Base-by-base conservation (phyloP, 1,140 invertebrate genomes). In the Matsumurasca onukii region DNA sequence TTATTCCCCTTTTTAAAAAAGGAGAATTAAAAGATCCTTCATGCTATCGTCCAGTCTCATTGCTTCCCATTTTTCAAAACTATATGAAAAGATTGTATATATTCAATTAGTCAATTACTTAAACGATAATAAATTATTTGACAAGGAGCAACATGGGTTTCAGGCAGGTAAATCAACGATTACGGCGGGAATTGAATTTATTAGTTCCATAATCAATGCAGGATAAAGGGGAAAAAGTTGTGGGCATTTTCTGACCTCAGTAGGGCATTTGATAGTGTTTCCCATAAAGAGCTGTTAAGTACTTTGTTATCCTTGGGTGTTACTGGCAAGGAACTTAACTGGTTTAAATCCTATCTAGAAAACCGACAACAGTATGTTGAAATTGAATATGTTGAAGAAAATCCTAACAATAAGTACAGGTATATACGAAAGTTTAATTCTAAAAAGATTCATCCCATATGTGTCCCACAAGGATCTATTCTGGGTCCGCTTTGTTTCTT, bases 181-280 rank as follows among this genome's bases (percentile, higher is more conserved):
- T 3, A 24, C 69, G 31, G 69, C 71, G 2, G 48, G 71, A 3
- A 49, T 45, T 66, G 51, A 27, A 30, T 31, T 73, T n/a, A 49
- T 73, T 9, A 57, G 68, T 15, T 29, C 51, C 5, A 67, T 61
- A 25, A 27, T 71, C 9, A 27, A 66, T 9, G 27, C 49, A 29
- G 22, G 69, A 73, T 25, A 49, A 65, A 22, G 67, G 59, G 5
- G 24, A 70, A 2, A 22, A 17, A 22, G 24, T 52, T 22, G 31
- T 25, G 20, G 52, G 64, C 15, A 70, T 63, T 12, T 67, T 72
- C 20, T 68, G 66, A 72, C 39, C 22, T 72, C 3, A 70, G 31
- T 15, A 71, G 71, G 31, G 70, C 70, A 17, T 73, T 72, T 22
- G 67, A 73, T 30, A 72, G 68, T 67, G 68, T 73, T 30, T n/a